Base-by-base conservation (phyloP, 2,888 invertebrate species). In the Ashinkailepas kermadecensis region DNA sequence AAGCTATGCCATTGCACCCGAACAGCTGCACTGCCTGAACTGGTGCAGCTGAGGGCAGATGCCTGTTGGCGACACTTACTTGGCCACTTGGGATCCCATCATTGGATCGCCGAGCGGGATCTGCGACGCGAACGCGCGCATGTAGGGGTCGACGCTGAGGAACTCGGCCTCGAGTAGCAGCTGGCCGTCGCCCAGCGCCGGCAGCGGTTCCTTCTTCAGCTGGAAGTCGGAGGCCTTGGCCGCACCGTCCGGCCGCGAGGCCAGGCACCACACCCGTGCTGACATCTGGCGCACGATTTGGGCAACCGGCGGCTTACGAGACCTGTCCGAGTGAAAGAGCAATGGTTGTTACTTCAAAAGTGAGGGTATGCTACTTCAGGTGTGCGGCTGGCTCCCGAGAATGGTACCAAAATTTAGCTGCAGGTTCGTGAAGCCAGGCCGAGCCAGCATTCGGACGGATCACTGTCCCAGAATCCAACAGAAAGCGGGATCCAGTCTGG, bases 101-200 rank as follows among this genome's bases (percentile, higher is more conserved):
- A 65, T 64, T 13, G 21, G 7, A 11, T 65, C 65, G 11, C 39
- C 54, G 15, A 59, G 7, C 13, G 57, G 59, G 15, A 58, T n/a
- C 64, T 78, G 78, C 8, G 70, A 81, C 12, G 62, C 78, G 57
- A 58, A 81, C 54, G 67, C 70, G 18, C 59, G 21, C 74, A 81
- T 81, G 74, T 21, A 59, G 21, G 59, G 65, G n/a, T 81, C 54
- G 25, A 81, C 81, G 58, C 39, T 79, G 79, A 78, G 78, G n/a
- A 81, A 67, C 79, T 78, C 54, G 70, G 58, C 65, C 59, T 81
- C 57, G 18, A 80, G 18, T 25, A 8, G 39, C n/a, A 62, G 58
- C 58, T 78, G 54, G 13, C 78, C 78, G 18, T 78, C 78, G 13
- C 23, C 6, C 58, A 25, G 58, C 57, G 54, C 78, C 21, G 78